Conservation (phyloP, 2,113 vertebrate species). For the Grammatotria lemairii region DNA sequence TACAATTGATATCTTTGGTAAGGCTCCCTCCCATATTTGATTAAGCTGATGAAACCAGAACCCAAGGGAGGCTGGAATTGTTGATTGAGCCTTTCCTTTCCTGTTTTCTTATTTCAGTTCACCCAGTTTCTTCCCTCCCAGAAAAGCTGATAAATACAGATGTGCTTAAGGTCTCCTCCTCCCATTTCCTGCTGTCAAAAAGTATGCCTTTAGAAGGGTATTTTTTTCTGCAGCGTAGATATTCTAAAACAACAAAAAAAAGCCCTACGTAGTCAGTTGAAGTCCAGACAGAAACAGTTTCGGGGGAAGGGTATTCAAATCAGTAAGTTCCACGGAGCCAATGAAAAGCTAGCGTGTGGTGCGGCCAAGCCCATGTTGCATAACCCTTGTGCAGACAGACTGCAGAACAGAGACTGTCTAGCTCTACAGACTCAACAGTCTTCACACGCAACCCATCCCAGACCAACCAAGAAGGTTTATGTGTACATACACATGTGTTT, state of each 20-base stretch:
- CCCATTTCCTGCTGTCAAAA: not conserved
- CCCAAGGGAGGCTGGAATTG: not conserved
- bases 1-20: not conserved
- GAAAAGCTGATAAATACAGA: not conserved
- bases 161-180: not conserved
- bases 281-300: not conserved
- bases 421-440: constrained; percentile 44
- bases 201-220: not conserved
- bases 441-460: constrained; percentile 41
- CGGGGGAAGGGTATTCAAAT: constrained; percentile 39
- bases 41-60: not conserved
- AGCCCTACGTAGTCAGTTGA: not conserved
- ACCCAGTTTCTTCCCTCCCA: not conserved
- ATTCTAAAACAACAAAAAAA: not conserved
- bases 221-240: not conserved
- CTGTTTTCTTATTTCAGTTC: not conserved
- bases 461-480: not conserved
- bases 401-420: constrained; percentile 34
- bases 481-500: not conserved
- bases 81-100: constrained; percentile 19
- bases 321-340: not conserved
- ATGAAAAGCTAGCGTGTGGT: constrained; percentile 10
- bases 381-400: constrained; percentile 50
- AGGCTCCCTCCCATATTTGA: constrained; percentile 11
- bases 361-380: constrained; percentile 27